Base-by-base conservation (phyloP, 1,140 invertebrate species). In the Oryzaephilus surinamensis region DNA sequence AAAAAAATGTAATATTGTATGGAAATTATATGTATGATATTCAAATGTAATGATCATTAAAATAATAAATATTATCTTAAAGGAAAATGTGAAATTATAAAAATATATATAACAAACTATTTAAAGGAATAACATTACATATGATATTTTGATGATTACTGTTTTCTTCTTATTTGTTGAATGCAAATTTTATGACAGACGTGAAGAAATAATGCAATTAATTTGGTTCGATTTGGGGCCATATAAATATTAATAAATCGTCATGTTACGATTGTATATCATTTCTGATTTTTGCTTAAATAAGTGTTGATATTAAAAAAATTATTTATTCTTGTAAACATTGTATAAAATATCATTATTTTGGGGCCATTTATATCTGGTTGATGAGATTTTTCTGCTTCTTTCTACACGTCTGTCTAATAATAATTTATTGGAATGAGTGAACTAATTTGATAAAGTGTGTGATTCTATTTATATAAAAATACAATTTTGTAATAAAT, bases 381-480 rank as follows among this genome's bases (percentile, higher is more conserved):
- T 41, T 39, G n/a, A n/a, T n/a, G n/a, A n/a, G n/a, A n/a, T n/a
- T 21, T 30, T 19, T 24, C 15, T 40, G 32, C 35, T 13, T 29
- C 32, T 43, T 38, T 42, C 51, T 51, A 46, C 49, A 49, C 46
- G 49, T 32, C 48, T 51, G 52, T 45, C 48, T 6, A n/a, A n/a
- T n/a, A n/a, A n/a, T n/a, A n/a, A n/a, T 43, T 45, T 48, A 45
- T 45, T 41, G 40, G 43, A 45, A 37, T 40, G 48, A 34, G 48
- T 51, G 48, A 52, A 54, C 48, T 48, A 45, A 51, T 57, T 57
- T 57, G 57, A 59, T 57, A 57, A 57, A 57, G 51, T 57, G 52
- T 54, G 48, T 54, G 56, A 58, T 58, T 57, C 52, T 46, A 29
- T 15, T 20, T 2, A 11, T 20, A 8, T 38, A 30, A 6, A 4